Evolutionary conservation across 30 jellyfish, hydroid and myxozoan species (phyloP).

Genomic region (Mastigias papua): DNA sequence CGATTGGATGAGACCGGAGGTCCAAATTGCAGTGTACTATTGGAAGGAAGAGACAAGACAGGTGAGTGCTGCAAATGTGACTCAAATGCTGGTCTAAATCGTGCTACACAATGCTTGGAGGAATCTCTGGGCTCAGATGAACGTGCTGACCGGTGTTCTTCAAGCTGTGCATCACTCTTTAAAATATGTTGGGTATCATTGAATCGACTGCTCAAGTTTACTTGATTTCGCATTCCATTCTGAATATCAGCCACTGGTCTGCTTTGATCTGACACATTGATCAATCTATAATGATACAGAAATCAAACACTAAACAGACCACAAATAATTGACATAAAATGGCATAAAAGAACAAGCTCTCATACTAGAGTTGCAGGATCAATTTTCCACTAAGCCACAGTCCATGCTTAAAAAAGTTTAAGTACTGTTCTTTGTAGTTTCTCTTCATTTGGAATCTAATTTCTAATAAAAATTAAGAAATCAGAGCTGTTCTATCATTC

Average conservation of each 20-base stretch:
- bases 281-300: conserved; percentile 2
- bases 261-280: conserved; percentile 19
- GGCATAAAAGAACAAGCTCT: no score
- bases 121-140: conserved; percentile 24
- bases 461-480: no score
- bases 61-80: conserved; percentile 9
- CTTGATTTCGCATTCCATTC: conserved; percentile 28
- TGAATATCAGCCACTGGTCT: conserved; percentile 41
- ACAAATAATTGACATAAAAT: no score
- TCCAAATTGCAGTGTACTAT: conserved; percentile 12
- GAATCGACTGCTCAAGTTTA: neutral
- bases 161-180: neutral
- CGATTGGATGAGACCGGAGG: conserved; percentile 26
- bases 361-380: no score
- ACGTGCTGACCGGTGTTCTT: neutral
- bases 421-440: no score
- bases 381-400: no score
- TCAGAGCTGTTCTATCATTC: no score
- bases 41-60: conserved; percentile 19
- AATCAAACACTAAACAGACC: neutral
- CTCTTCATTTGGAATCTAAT: no score
- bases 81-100: neutral
- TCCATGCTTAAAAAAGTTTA: no score
- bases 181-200: conserved; percentile 1
- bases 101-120: neutral